Conservation (phyloP, 2,888 invertebrate species). For the Ellobium chinense region DNA sequence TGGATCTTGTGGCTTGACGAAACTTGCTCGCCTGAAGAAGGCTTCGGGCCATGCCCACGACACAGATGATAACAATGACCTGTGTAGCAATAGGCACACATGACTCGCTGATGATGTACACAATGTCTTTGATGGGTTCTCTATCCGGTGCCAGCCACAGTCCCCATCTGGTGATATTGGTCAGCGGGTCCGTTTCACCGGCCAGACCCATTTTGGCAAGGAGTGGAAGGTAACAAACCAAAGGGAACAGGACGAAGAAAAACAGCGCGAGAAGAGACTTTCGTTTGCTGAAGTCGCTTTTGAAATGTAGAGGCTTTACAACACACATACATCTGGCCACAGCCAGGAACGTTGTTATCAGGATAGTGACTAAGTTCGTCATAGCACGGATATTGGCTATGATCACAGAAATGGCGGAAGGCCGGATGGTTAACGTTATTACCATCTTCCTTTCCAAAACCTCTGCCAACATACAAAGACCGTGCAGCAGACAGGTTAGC, state of each 20-base stretch:
- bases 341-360: slow-evolving; percentile 27
- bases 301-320: slow-evolving; percentile 26
- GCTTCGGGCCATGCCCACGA: neutral
- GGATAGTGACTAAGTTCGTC: neutral
- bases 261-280: neutral
- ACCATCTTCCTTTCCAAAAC: neutral
- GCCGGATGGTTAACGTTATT: neutral
- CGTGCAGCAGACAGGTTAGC: neutral
- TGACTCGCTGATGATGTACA: neutral
- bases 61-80: slow-evolving; percentile 9
- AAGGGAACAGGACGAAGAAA: neutral
- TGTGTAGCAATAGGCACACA: slow-evolving; percentile 9
- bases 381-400: neutral
- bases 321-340: slow-evolving; percentile 30
- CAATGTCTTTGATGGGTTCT: neutral
- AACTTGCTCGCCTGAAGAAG: slow-evolving; percentile 2
- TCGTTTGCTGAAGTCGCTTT: neutral
- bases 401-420: neutral
- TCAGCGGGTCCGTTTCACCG: neutral
- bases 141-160: slow-evolving; percentile 5
- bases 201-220: neutral
- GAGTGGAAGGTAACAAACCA: neutral
- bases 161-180: neutral
- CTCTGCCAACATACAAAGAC: neutral
- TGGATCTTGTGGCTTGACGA: too few species aligned